Evolutionary conservation across 92 coral and sea anemone genomes (phyloP).

Genomic region (Zoanthus sansibaricus): DNA sequence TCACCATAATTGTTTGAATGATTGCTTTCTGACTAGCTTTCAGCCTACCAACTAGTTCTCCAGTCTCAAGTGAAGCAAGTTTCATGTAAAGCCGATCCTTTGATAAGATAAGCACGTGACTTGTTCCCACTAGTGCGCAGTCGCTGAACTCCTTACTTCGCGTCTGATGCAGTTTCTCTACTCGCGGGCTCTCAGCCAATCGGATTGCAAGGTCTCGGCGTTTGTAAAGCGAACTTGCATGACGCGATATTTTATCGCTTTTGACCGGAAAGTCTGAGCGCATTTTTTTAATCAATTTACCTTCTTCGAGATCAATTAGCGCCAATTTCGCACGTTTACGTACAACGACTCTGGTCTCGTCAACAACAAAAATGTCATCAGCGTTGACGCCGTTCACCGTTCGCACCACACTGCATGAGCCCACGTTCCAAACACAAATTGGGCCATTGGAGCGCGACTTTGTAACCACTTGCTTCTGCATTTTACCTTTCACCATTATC

Average conservation of each 20-base stretch:
- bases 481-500: slow-evolving; percentile 82
- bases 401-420: slow-evolving; percentile 92
- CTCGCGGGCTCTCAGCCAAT: slow-evolving; percentile 93
- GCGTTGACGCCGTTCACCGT: slow-evolving; percentile 90
- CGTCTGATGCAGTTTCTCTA: slow-evolving; percentile 69
- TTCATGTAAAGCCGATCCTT: slow-evolving; percentile 90
- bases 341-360: slow-evolving; percentile 97
- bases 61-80: slow-evolving; percentile 91
- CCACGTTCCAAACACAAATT: slow-evolving; percentile 96
- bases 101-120: slow-evolving; percentile 89
- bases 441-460: slow-evolving; percentile 92
- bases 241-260: slow-evolving; percentile 86
- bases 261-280: slow-evolving; percentile 88
- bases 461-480: slow-evolving; percentile 95
- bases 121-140: slow-evolving; percentile 89
- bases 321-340: slow-evolving; percentile 96
- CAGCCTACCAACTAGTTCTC: slow-evolving; percentile 91
- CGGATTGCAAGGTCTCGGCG: slow-evolving; percentile 95
- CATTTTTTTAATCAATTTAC: slow-evolving; percentile 88
- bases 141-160: slow-evolving; percentile 90
- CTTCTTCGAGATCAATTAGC: slow-evolving; percentile 93
- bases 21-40: slow-evolving; percentile 89
- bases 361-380: slow-evolving; percentile 94
- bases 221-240: slow-evolving; percentile 98
- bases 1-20: slow-evolving; percentile 96